Conservation (phyloP, 1,140 invertebrate species). For the Andrena cerasifolii region DNA sequence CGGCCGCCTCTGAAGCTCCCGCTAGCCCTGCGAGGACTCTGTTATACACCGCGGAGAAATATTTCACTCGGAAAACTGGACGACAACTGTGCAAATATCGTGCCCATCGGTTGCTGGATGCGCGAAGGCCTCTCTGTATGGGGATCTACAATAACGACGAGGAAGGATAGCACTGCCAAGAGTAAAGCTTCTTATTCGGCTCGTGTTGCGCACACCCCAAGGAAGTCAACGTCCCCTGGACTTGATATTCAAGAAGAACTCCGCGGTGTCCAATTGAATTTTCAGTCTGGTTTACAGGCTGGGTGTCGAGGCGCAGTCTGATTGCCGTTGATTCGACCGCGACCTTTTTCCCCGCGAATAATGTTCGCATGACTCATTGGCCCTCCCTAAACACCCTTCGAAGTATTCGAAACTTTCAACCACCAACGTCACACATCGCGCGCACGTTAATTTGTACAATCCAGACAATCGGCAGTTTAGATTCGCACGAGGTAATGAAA, state of each 20-base stretch:
- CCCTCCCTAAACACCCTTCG: slow-evolving; percentile 63
- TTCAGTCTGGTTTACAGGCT: slow-evolving; percentile 61
- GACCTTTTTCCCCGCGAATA: slow-evolving; percentile 71
- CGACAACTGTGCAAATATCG: not conserved
- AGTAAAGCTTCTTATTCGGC: slow-evolving; percentile 7
- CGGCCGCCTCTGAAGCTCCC: slow-evolving; percentile 65
- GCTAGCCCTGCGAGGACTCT: slow-evolving; percentile 47
- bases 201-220: not conserved
- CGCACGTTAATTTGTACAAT: not conserved
- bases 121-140: not conserved
- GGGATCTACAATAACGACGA: not conserved
- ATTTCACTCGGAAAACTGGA: slow-evolving; percentile 29
- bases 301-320: slow-evolving; percentile 61
- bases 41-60: slow-evolving; percentile 36
- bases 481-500: not conserved
- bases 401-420: not conserved
- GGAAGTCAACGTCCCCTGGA: slow-evolving; percentile 24
- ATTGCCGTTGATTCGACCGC: slow-evolving; percentile 67
- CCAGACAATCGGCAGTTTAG: not conserved
- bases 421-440: not conserved
- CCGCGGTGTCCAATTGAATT: slow-evolving; percentile 68
- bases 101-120: not conserved
- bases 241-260: slow-evolving; percentile 69
- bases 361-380: slow-evolving; percentile 58
- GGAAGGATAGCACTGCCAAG: not conserved